Base-by-base conservation (phyloP, 2,113 vertebrate genomes). In the Myrmophylax atrothorax region DNA sequence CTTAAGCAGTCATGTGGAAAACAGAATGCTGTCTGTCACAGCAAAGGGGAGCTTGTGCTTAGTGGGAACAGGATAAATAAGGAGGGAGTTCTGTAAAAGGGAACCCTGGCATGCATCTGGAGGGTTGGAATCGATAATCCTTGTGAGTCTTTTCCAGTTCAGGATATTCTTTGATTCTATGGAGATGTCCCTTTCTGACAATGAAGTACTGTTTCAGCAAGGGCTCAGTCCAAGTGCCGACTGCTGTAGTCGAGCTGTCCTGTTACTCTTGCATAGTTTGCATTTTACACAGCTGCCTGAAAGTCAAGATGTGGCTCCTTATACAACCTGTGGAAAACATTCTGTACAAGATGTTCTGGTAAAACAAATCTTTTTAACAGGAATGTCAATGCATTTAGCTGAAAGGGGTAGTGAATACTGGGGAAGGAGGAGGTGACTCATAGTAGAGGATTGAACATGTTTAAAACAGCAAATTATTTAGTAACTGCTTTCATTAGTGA, bases 331-430 rank as follows among this genome's bases (percentile, higher is more conserved):
- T 83, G 97, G 97, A 97, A 97, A 98, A 96, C 20, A 9, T 58
- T 98, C 98, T 68, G 94, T 91, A 69, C 78, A 40, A 74, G 97
- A 95, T 73, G 96, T 87, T 96, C 94, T 98, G 97, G 97, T 98
- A 97, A 98, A 95, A 94, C 67, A 91, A 95, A 0, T 18, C 20
- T 8, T 50, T 64, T 33, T 24, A 40, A 14, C 28, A 44, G 19
- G 28, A 56, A 24, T 31, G 46, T 97, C 75, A 93, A 20, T 95
- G 69, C 17, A 4, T 97, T 96, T 92, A 93, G 76, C 72, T 96
- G 94, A 81, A 93, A 92, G 74, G 64, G 64, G 63, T 91, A 84
- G 84, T 89, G 90, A 93, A 74, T 44, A 24, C 76, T 64, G 80
- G 89, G 68, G 66, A 93, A 91, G 50, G 60, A 73, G n/a, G 38